phyloP scores from a whole-genome alignment of 1,140 invertebrate genomes.

The Cherax quadricarinatus region DNA sequence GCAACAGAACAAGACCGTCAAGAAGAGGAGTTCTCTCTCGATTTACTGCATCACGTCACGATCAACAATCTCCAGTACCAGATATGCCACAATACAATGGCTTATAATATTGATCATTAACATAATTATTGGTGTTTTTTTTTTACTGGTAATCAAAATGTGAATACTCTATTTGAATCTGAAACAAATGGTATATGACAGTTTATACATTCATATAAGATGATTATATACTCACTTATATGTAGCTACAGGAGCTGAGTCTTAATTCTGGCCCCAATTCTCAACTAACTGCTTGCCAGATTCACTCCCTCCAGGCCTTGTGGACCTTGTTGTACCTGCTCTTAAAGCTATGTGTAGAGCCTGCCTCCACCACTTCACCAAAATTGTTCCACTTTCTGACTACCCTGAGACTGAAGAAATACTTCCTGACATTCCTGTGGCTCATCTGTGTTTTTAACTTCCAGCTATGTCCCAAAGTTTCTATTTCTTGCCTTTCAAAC shows the following conservation, averaged over 20 bases:
- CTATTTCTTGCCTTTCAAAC: too few species aligned
- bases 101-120: neutral
- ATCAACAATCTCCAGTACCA: slow-evolving; percentile 7
- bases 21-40: slow-evolving; percentile 29
- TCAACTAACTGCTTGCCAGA: neutral
- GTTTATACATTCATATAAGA: neutral
- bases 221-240: neutral
- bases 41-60: neutral
- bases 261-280: neutral
- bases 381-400: too few species aligned
- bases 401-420: too few species aligned
- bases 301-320: too few species aligned
- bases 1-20: neutral
- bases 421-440: too few species aligned
- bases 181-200: neutral
- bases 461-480: too few species aligned
- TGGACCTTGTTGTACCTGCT: too few species aligned
- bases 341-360: too few species aligned
- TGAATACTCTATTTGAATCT: slow-evolving; percentile 4
- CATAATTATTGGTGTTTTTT: neutral
- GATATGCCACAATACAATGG: slow-evolving; percentile 45
- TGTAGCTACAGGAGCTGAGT: too few species aligned
- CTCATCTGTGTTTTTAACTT: too few species aligned
- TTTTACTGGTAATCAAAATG: neutral
- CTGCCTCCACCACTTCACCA: too few species aligned